Percentiles rank a stretch among this genome's conserved stretches.
Conservation (phyloP, 2,113 vertebrate genomes). For the Phyllostomus hastatus region DNA sequence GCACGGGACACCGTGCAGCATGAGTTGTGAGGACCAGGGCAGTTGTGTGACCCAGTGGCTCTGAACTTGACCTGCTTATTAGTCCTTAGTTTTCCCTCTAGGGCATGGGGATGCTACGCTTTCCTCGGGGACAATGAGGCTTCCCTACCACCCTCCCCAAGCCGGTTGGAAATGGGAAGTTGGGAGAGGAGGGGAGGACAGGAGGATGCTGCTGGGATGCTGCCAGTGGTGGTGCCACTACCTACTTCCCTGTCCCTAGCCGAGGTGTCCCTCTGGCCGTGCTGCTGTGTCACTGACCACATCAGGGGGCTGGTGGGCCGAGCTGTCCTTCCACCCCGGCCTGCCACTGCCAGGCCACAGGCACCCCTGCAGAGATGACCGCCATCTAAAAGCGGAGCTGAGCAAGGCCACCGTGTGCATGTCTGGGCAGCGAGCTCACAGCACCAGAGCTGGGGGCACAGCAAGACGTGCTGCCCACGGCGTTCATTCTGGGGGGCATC, state of each 20-base stretch:
- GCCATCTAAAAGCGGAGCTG: neutral
- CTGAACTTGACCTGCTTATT: neutral
- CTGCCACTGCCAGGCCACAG: neutral
- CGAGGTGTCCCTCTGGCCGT: neutral
- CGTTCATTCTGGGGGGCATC: fast-evolving
- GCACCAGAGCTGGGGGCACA: neutral
- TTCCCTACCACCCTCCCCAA: neutral
- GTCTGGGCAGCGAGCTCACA: neutral
- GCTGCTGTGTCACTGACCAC: neutral
- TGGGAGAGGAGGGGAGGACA: neutral
- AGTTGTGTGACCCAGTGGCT: neutral
- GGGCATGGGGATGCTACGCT: neutral
- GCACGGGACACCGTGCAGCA: fast-evolving
- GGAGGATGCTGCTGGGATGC: neutral
- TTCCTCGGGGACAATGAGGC: neutral
- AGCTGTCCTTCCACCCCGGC: neutral
- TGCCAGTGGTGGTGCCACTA: fast-evolving
- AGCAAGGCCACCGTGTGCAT: fast-evolving
- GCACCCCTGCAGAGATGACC: neutral
- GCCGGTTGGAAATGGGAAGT: neutral
- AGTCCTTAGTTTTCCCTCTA: neutral
- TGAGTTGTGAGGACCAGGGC: too few relatives aligned
- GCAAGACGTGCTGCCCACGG: too few relatives aligned
- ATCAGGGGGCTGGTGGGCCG: fast-evolving
- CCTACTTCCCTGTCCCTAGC: neutral